Percentiles rank a stretch among this genome's conserved stretches.
These are phyloP conservation scores for Ptilodon capucinus DNA, from an alignment of 2,888 invertebrate species.

Conservation along the genomic window DNA sequence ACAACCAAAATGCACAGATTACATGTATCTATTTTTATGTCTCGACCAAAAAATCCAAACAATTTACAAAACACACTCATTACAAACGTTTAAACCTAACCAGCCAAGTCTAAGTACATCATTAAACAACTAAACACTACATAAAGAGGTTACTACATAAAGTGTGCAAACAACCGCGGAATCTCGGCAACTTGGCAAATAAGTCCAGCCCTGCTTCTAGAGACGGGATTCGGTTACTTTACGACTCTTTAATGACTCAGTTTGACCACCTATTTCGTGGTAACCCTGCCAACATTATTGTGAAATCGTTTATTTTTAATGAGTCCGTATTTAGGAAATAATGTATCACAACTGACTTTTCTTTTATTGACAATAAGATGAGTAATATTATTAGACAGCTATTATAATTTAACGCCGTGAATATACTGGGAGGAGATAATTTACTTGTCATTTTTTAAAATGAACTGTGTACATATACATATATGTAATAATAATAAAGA, in stretches of 20 bases:
- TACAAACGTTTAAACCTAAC: neutral
- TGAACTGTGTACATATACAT: no score
- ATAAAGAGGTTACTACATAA: conserved; percentile 5
- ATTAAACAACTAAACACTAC: conserved; percentile 33
- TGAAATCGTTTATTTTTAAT: conserved; percentile 2
- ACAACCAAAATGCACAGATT: no score
- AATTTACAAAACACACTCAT: neutral
- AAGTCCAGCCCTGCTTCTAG: conserved; percentile 43
- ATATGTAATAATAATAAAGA: no score
- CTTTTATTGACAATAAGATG: no score
- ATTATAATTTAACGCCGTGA: no score
- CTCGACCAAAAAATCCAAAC: neutral
- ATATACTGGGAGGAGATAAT: no score
- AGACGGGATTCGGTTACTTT: conserved; percentile 57
- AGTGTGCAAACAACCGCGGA: conserved; percentile 26
- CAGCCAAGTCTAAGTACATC: conserved; percentile 19
- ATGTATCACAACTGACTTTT: no score
- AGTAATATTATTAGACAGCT: no score
- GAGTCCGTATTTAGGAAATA: no score
- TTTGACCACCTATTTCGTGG: conserved; percentile 37
- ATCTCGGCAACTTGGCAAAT: conserved; percentile 46
- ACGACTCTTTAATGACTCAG: conserved; percentile 67
- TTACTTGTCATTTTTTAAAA: no score
- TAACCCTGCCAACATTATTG: conserved; percentile 13
- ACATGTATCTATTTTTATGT: no score